Conservation (phyloP, 2,113 vertebrate genomes). For the Poecilia latipinna region DNA sequence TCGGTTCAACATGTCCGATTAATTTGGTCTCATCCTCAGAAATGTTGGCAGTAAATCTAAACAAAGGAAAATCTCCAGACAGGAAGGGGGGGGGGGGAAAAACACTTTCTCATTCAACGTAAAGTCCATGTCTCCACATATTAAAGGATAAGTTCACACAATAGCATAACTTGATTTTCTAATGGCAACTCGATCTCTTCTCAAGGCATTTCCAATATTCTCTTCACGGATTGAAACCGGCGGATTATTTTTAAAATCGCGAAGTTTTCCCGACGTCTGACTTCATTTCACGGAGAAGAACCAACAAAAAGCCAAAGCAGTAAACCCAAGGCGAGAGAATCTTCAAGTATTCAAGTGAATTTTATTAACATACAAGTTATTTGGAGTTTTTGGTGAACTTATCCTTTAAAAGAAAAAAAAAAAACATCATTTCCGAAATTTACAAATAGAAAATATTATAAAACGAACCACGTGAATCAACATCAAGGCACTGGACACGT, state of each 20-base stretch:
- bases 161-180: neutral
- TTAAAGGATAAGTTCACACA: slow-evolving; percentile 26
- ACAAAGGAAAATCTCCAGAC: slow-evolving; percentile 6
- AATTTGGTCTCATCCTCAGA: neutral
- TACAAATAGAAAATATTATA: slow-evolving; percentile 41
- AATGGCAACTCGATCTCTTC: neutral
- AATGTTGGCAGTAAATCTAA: slow-evolving; percentile 4
- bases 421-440: neutral
- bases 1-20: neutral
- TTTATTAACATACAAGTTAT: slow-evolving; percentile 1
- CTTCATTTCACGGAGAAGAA: neutral
- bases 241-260: neutral
- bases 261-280: neutral
- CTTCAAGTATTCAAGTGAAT: neutral
- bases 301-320: neutral
- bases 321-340: neutral
- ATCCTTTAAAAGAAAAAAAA: slow-evolving; percentile 13
- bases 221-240: neutral
- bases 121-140: slow-evolving; percentile 29
- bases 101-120: neutral
- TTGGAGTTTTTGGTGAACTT: slow-evolving; percentile 22
- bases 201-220: neutral
- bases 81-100: neutral
- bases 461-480: slow-evolving; percentile 68
- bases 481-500: slow-evolving; percentile 85